Conservation (phyloP, 2,888 invertebrate genomes). For the Willowsia nigromaculata region DNA sequence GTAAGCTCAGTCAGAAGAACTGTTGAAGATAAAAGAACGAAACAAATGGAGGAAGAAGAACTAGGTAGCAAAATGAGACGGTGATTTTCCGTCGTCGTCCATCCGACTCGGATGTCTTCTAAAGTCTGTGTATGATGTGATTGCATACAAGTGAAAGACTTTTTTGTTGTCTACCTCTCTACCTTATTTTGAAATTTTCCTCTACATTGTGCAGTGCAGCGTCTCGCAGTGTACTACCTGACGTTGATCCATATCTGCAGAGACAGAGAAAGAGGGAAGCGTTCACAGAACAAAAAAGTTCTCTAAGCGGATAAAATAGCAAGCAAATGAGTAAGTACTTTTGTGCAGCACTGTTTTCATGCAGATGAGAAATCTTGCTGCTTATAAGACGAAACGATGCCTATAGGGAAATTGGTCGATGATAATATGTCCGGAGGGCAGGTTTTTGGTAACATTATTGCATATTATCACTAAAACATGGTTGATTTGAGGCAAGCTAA, state of each 20-base stretch:
- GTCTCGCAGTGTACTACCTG: neutral
- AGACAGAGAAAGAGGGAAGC: neutral
- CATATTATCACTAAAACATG: conserved; percentile 28
- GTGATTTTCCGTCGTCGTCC: neutral
- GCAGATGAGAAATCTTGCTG: conserved; percentile 16
- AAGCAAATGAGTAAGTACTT: neutral
- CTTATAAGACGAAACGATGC: neutral
- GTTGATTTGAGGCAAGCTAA: neutral
- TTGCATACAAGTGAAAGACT: neutral
- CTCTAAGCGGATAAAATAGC: neutral
- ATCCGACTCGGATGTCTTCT: neutral
- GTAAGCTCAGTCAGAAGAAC: neutral
- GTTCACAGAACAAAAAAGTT: neutral
- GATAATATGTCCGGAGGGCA: conserved; percentile 61
- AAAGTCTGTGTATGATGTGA: neutral
- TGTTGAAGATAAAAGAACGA: no score
- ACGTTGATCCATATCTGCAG: conserved; percentile 31
- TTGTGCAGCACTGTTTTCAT: conserved; percentile 18
- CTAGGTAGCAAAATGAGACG: neutral
- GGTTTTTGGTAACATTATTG: conserved; percentile 34
- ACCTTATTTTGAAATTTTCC: neutral
- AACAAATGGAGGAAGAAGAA: neutral
- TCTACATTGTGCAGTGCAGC: neutral
- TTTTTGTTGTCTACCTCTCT: neutral
- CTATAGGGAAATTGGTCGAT: conserved; percentile 53